Percentiles rank a stretch among this genome's conserved stretches.
Evolutionary conservation across 2,888 invertebrate genomes (phyloP).

Genomic region (Euclidia mi): DNA sequence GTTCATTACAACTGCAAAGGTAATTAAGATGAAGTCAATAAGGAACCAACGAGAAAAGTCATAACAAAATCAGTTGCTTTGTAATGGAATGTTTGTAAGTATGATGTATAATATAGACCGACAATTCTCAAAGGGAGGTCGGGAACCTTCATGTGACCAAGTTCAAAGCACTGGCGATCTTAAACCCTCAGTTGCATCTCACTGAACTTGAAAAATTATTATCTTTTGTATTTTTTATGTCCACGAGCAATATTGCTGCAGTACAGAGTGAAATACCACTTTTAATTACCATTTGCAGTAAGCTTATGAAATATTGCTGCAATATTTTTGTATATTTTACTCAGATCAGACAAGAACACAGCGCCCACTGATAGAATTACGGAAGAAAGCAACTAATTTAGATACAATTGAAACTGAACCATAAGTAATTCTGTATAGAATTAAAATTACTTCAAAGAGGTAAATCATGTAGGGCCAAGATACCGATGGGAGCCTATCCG

Average conservation of each 20-base stretch:
- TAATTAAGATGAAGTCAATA: constrained; percentile 31
- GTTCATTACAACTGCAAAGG: constrained; percentile 31
- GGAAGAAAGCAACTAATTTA: too few species aligned
- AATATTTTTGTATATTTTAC: neutral
- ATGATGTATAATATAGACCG: constrained; percentile 35
- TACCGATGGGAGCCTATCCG: too few species aligned
- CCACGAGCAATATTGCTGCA: too few species aligned
- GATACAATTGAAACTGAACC: too few species aligned
- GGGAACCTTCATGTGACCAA: constrained; percentile 23
- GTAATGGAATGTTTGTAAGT: constrained; percentile 22
- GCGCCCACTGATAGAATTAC: too few species aligned
- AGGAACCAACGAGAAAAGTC: constrained; percentile 23
- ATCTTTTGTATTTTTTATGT: constrained; percentile 4
- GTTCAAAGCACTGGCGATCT: constrained; percentile 45
- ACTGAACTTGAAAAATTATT: constrained; percentile 12
- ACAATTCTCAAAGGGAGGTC: constrained; percentile 41
- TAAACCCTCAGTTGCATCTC: constrained; percentile 29
- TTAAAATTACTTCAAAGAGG: too few species aligned
- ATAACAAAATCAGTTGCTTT: constrained; percentile 26
- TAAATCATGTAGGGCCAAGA: too few species aligned
- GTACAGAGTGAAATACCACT: neutral
- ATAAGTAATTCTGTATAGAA: too few species aligned
- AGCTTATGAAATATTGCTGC: too few species aligned
- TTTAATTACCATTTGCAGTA: neutral
- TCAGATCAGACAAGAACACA: too few species aligned